Conservation (phyloP, 1,140 invertebrate species). For the Pachypeltis micranthus region DNA sequence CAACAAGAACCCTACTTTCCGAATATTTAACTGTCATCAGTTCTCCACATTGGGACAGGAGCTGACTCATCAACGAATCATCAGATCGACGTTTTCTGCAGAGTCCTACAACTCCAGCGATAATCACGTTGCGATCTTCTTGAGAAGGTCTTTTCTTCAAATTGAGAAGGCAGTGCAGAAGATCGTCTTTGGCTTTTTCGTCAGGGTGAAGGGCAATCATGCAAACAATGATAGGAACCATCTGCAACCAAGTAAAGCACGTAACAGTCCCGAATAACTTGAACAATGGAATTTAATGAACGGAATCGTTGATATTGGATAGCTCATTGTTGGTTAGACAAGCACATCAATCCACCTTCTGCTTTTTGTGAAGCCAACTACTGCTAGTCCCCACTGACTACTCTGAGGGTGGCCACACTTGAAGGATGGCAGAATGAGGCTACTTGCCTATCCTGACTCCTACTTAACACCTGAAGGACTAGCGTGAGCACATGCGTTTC, state of each 20-base stretch:
- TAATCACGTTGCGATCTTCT: conserved; percentile 54
- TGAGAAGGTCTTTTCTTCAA: conserved; percentile 61
- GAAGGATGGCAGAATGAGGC: too few species aligned
- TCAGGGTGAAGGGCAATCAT: conserved; percentile 50
- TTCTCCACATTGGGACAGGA: conserved; percentile 67
- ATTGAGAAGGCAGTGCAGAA: conserved; percentile 60
- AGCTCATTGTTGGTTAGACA: too few species aligned
- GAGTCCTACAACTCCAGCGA: conserved; percentile 49
- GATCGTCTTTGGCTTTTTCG: conserved; percentile 46
- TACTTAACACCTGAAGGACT: too few species aligned
- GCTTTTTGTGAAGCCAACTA: too few species aligned
- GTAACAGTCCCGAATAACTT: too few species aligned
- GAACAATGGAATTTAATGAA: too few species aligned
- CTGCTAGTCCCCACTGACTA: too few species aligned
- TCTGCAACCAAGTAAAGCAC: conserved; percentile 35
- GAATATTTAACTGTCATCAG: conserved; percentile 60
- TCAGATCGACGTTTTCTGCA: conserved; percentile 42
- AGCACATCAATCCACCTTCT: too few species aligned
- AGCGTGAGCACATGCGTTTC: too few species aligned
- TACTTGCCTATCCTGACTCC: too few species aligned
- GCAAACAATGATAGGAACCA: conserved; percentile 56
- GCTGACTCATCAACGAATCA: conserved; percentile 48
- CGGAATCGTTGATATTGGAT: too few species aligned
- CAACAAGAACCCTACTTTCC: conserved; percentile 55
- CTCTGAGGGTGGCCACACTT: too few species aligned